Evolutionary conservation across 1,140 invertebrate genomes (phyloP).

Genomic region (Tribolium castaneum): DNA sequence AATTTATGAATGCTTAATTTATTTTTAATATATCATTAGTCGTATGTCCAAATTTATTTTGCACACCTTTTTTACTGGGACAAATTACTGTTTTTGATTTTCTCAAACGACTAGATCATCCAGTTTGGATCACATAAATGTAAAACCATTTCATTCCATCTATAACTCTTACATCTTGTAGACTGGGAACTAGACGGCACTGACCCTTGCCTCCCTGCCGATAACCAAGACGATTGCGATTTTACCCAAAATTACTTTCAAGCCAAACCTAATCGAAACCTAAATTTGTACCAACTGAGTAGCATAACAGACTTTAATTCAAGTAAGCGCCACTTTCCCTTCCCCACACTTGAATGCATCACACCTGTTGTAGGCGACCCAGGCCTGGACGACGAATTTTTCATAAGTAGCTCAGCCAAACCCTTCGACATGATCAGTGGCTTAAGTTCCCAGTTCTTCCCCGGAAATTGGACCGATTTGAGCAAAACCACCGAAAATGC

Average conservation of each 20-base stretch:
- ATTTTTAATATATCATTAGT: too few relatives aligned
- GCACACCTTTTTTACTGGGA: too few relatives aligned
- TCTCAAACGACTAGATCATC: too few relatives aligned
- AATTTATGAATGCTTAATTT: too few relatives aligned
- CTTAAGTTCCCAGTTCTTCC: constrained; percentile 78
- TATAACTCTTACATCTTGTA: constrained; percentile 28
- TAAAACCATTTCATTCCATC: neutral
- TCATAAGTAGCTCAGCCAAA: constrained; percentile 75
- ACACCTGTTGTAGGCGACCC: constrained; percentile 10
- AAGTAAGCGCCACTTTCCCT: constrained; percentile 34
- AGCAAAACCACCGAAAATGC: constrained; percentile 59
- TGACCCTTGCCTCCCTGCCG: constrained; percentile 10
- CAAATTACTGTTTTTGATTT: too few relatives aligned
- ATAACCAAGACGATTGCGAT: constrained; percentile 36
- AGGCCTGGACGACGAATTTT: constrained; percentile 71
- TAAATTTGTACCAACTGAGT: constrained; percentile 47
- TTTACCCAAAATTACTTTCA: constrained; percentile 27
- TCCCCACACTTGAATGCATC: neutral
- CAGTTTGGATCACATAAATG: too few relatives aligned
- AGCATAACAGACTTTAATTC: constrained; percentile 44
- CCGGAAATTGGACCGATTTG: constrained; percentile 64
- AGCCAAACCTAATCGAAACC: constrained; percentile 36
- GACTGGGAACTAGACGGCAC: constrained; percentile 60
- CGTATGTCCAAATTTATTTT: too few relatives aligned
- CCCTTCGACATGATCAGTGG: constrained; percentile 73